Base-by-base conservation (phyloP, 92 coral and sea anemone species). In the Zoanthus sansibaricus region DNA sequence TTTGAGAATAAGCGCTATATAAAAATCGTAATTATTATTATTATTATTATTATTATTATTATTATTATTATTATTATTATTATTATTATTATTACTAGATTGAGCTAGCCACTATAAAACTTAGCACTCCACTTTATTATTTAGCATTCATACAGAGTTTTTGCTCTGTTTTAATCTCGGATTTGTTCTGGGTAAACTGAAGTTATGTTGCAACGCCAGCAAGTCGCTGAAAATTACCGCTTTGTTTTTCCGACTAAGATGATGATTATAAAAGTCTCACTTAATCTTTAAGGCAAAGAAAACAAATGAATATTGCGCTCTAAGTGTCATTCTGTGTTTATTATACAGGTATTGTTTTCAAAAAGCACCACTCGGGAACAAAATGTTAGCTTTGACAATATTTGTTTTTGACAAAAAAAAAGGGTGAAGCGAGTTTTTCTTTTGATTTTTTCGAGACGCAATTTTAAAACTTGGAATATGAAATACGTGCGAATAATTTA, bases 301-400 rank as follows among this genome's bases (percentile, higher is more conserved):
- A 59, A 44, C 14, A 11, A 12, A 17, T 37, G 83, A 25, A 78
- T 59, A 78, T 58, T 37, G 6, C 18, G 73, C 8, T 4, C 5
- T 59, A 62, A 62, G 51, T 62, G 74, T 15, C 9, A n/a, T 4
- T n/a, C 6, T 1, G 54, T 5, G 54, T 11, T 1, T 20, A 12
- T 10, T 37, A 17, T 74, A 37, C 42, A 37, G 42, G 42, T 37
- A 11, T 75, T 49, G 33, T 47, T 54, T 37, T 64, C 71, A 61
- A 56, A 11, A 14, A 17, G 42, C 30, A 6, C 55, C 85, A 62
- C 85, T 47, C 85, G 74, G 85, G 46, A 80, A 25, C 70, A 44
- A n/a, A 13, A 21, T 8, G 20, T 7, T 45, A 56, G 20, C 74
- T 66, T 62, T 80, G 33, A 8, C 73, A 47, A 17, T 66, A 45